phyloP scores from a whole-genome alignment of 2,113 vertebrate genomes.

The Egretta garzetta region DNA sequence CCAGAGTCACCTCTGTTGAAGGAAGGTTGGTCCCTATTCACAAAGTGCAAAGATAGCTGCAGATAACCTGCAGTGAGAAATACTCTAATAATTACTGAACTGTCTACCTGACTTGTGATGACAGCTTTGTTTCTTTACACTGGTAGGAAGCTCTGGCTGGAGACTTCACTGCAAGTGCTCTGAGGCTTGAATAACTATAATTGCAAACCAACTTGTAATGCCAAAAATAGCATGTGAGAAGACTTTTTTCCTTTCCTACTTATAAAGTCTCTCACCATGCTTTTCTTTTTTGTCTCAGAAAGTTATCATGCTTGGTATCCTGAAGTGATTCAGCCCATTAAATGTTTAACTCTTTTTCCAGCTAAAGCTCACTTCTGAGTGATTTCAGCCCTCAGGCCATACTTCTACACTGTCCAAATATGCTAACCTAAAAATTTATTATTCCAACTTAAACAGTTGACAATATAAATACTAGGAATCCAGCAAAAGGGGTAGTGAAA shows the following conservation, averaged over 20 bases:
- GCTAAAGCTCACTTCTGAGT: not conserved
- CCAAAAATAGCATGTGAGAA: not conserved
- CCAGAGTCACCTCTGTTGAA: not conserved
- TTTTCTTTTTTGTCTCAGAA: not conserved
- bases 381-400: not conserved
- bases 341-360: not conserved
- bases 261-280: not conserved
- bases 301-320: not conserved
- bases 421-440: not conserved
- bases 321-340: not conserved
- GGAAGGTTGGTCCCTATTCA: not conserved
- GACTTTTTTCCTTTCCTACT: not conserved
- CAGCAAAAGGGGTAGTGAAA: not conserved
- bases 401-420: not conserved
- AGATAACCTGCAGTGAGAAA: not conserved
- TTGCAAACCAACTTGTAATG: not conserved
- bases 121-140: not conserved
- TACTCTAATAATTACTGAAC: not conserved
- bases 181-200: not conserved
- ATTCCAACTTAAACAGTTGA: not conserved
- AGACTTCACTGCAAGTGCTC: not conserved
- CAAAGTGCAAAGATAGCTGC: not conserved
- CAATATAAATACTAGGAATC: not conserved
- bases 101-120: not conserved
- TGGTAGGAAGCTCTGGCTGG: conserved; percentile 15